Evolutionary conservation across 1,140 invertebrate species (phyloP), one percentile per base, ranked within the genome.

Genomic region (Drosophila kikkawai): DNA sequence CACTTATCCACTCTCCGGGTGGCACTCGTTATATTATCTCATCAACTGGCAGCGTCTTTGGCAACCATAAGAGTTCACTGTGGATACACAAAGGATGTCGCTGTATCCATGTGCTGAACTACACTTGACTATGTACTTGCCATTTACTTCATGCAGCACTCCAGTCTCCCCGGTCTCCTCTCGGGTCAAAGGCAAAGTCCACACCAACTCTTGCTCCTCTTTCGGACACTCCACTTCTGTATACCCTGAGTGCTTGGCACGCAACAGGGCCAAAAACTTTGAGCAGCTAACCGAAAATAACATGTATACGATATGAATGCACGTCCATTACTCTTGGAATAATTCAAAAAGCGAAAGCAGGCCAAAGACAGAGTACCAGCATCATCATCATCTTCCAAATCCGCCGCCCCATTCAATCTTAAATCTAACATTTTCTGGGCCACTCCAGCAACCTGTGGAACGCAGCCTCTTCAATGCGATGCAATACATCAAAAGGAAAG

Each of bases 401-500:
- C 32, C 19, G 51, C 36, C 36, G 19, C 42, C 42, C 37, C 47
- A 51, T 76, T 53, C 63, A 76, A 76, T 59, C 39, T 55, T 15
- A 32, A 61, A 61, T 48, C 22, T 64, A 36, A 53, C 61, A 42
- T 44, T 75, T 76, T 61, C 66, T 58, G 65, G 53, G 68, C 36
- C 70, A 74, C 70, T 79, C 50, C 56, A 90, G 91, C 91, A 91
- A 90, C 91, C 84, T 78, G 91, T 92, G 84, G 91, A 92, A 86
- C 87, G 91, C 80, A 92, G 91, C 75, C 81, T 92, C 57, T 78
- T 80, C 77, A 87, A 88, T 88, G 77, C 84, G 39, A 76, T 92
- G 91, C 84, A 92, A 77, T 92, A 92, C 74, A 85, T 92, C 75
- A 92, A 92, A 81, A 74, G 87, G 75, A 92, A 92, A 91, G 75